Conservation (phyloP, 2,113 vertebrate species). For the Ailurus styani region DNA sequence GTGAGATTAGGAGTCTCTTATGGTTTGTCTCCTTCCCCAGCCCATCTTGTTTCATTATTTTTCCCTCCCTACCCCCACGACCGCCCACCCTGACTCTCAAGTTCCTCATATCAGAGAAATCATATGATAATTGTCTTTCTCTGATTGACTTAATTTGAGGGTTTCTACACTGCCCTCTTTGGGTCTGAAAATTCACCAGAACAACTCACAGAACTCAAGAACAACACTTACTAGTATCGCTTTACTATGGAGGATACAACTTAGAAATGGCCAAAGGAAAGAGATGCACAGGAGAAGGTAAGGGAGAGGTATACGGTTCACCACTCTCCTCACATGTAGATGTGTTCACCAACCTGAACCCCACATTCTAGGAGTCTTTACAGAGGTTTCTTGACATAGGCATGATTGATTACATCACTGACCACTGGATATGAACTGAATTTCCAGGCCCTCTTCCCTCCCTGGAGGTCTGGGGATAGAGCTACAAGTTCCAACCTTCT, state of each 20-base stretch:
- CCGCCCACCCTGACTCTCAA: too few relatives aligned
- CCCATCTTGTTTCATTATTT: too few relatives aligned
- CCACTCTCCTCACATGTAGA: not conserved
- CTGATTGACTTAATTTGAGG: too few relatives aligned
- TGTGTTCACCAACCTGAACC: not conserved
- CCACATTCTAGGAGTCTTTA: not conserved
- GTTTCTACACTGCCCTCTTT: not conserved
- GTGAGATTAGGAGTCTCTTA: too few relatives aligned
- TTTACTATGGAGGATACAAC: not conserved
- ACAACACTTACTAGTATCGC: not conserved
- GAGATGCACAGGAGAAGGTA: too few relatives aligned
- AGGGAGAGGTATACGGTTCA: fast-evolving
- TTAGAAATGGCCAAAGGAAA: not conserved
- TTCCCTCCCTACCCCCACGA: too few relatives aligned
- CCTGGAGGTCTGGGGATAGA: not conserved
- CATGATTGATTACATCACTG: not conserved
- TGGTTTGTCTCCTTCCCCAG: too few relatives aligned
- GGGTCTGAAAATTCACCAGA: not conserved
- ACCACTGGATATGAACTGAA: not conserved
- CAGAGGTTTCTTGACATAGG: not conserved
- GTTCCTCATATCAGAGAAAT: too few relatives aligned
- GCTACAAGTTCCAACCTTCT: not conserved
- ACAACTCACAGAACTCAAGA: not conserved
- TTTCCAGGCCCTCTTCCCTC: not conserved
- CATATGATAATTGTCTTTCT: too few relatives aligned